Evolutionary conservation across 1,140 invertebrate genomes (phyloP), one percentile per base, ranked within the genome.

Genomic region (Aphis gossypii): DNA sequence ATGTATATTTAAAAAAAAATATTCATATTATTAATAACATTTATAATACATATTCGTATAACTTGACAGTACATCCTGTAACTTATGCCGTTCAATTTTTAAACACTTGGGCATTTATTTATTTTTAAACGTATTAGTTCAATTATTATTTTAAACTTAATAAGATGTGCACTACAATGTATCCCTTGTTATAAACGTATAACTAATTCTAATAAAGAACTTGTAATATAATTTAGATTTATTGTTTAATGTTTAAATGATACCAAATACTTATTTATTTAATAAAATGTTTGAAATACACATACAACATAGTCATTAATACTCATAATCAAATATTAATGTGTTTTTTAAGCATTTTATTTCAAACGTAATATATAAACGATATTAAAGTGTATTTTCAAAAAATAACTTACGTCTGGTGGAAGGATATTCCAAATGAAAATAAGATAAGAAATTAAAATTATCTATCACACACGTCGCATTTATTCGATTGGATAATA

Each of bases 361-460:
- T 5, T 0, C n/a, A 4, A 7, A n/a, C 4, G 30, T n/a, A 76
- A 4, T 21, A n/a, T 0, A 11, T n/a, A 76, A n/a, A 21, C 60
- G 0, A n/a, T 82, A 83, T 83, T 35, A 7, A 35, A 38, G n/a
- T 14, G n/a, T 38, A 82, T 82, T 38, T 38, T 44, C 9, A 84
- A 25, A 84, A 25, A 89, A 56, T 9, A n/a, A 89, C 88, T 89
- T 89, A 89, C 88, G 51, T 46, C 44, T 46, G 5, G 84, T 44
- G 84, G 30, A 86, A 46, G 14, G 46, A 23, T 54, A 35, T 35
- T 54, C 21, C 48, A 1, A 23, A 21, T n/a, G n/a, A 44, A 86
- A 46, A 87, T 35, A 35, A 51, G 48, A 46, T 54, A 20, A 0
- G 48, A 21, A 48, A 38, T 23, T 20, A 23, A 30, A n/a, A 48